Base-by-base conservation (phyloP, 2,113 vertebrate species). In the Chionis minor region DNA sequence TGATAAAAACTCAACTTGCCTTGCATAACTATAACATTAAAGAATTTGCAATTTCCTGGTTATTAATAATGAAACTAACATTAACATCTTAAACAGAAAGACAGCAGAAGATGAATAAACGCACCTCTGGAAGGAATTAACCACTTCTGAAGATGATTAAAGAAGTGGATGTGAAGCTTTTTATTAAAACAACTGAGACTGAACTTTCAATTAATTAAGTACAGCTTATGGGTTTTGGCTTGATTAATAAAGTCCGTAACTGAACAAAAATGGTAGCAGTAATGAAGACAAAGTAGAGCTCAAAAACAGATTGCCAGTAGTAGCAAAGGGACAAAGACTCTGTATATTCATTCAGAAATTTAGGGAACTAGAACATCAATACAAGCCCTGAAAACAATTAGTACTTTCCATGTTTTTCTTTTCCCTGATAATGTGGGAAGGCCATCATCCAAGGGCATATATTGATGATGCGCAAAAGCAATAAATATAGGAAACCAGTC, bases 151-250 rank as follows among this genome's bases (percentile, higher is more conserved):
- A 96, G 55, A 79, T 93, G 69, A 95, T 96, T 97, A 96, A 94
- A 94, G 88, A 90, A 74, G 56, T 90, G 18, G 70, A 83, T 90
- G 40, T 72, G 45, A 85, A 89, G 49, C n/a, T 94, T 97, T 96
- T 97, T 94, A 90, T 95, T 97, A 87, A 96, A 97, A 96, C 69
- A 22, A 54, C 27, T 86, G 79, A 95, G 86, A 91, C 38, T 90
- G 56, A 97, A 95, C 82, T 93, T 98, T 96, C 73, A 96, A 54
- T 96, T 97, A 97, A 96, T 94, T 90, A 97, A 94, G 56, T n/a
- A 80, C 72, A 88, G 62, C 45, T 92, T 82, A 86, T 75, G 69
- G 11, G 17, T 94, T 95, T 96, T 93, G 89, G 40, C 52, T 95
- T 96, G 69, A 96, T 95, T 96, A 96, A 97, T 94, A 96, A 96